Evolutionary conservation across 2,888 invertebrate genomes (phyloP), one percentile per base, ranked within the genome.

Genomic region (Theretra japonica): DNA sequence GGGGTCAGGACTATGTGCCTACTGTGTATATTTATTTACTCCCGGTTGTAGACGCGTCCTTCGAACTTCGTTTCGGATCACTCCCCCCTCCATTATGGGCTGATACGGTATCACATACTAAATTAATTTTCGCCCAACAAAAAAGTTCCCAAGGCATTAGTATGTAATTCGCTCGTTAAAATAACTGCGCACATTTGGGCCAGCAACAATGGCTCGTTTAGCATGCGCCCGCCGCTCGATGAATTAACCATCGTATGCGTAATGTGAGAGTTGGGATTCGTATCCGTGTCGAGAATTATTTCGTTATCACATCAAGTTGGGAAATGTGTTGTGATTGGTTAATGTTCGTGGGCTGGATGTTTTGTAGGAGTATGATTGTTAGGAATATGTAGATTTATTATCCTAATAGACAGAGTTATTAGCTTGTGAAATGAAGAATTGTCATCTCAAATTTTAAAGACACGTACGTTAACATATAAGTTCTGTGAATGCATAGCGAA

Each of bases 211-310:
- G 33, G 11, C 19, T n/a, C n/a, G n/a, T 28, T 33, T 62, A 62
- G 33, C 33, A 62, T 62, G 30, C 62, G 21, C 62, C 8, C 53
- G n/a, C 53, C n/a, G 53, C 53, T 1, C 19, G 21, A 65, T 65
- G 62, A 65, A 65, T 41, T 65, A 65, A 65, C 62, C 70, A 77
- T 71, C 72, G 77, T 74, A 74, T 73, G 58, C 5, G n/a, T 60
- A 33, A 60, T 60, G 60, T n/a, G 60, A 33, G 33, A 60, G 60
- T 60, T 60, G 33, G 60, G 33, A 60, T 60, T 60, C 33, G n/a
- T 8, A 60, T 33, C 33, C 60, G n/a, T 33, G 19, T 33, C 8
- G 30, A 15, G 33, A 60, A 41, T 15, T 65, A 41, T 41, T 25
- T 65, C n/a, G 62, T 65, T 65, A 23, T 21, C 62, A 48, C 23